A percentile compares a stretch with the other conserved stretches of the same genome.
These are phyloP conservation scores for Pemphigus obesinymphae DNA, from an alignment of 1,140 invertebrate genomes.

Conservation along the genomic window DNA sequence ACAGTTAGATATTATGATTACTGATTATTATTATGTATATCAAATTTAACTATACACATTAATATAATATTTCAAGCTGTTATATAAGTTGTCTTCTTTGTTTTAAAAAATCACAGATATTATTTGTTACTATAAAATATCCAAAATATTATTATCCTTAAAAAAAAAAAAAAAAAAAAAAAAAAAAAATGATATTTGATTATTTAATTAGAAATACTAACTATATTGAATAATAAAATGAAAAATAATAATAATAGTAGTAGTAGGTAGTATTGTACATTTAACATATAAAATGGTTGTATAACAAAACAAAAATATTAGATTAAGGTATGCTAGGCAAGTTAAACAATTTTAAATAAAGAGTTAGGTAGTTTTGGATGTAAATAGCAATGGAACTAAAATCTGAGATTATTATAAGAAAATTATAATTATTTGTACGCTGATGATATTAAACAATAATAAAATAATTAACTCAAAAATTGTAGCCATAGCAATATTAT, in stretches of 20 bases:
- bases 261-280: no score
- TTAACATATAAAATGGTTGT: neutral
- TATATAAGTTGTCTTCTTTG: neutral
- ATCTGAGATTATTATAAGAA: neutral
- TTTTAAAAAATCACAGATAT: neutral
- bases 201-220: neutral
- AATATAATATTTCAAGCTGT: neutral
- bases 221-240: neutral
- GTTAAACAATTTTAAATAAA: neutral
- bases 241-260: neutral
- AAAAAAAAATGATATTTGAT: neutral
- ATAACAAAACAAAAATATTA: neutral
- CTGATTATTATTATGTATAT: neutral
- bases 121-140: neutral
- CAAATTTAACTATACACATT: neutral
- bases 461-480: conserved; percentile 20
- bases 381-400: neutral
- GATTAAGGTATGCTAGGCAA: neutral
- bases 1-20: neutral
- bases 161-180: no score
- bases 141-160: conserved; percentile 1
- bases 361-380: neutral
- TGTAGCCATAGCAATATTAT: neutral
- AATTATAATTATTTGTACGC: conserved; percentile 5
- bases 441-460: conserved; percentile 7